These are phyloP conservation scores for Piscicola geometra DNA, from an alignment of 2,888 invertebrate species.

Conservation along the genomic window DNA sequence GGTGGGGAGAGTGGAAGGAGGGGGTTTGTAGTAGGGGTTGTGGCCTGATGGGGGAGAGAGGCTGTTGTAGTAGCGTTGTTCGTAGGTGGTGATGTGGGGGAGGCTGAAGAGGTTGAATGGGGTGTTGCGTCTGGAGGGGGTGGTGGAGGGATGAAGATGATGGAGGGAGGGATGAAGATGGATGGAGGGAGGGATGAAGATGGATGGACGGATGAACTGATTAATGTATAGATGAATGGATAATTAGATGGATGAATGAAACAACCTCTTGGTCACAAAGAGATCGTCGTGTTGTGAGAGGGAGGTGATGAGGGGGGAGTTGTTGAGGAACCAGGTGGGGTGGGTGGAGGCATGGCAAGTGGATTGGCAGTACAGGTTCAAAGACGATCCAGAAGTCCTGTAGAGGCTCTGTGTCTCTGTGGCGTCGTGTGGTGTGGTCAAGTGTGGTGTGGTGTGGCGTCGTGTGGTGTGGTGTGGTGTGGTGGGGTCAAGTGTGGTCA, in stretches of 20 bases:
- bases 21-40: neutral
- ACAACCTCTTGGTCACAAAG: neutral
- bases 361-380: neutral
- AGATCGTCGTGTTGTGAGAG: neutral
- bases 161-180: neutral
- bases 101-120: neutral
- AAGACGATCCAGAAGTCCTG: neutral
- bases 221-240: neutral
- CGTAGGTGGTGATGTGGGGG: constrained; percentile 1
- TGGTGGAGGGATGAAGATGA: neutral
- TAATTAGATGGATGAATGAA: neutral
- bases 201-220: neutral
- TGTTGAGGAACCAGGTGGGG: neutral
- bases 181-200: neutral
- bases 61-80: neutral
- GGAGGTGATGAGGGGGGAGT: neutral
- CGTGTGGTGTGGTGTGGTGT: too few species aligned
- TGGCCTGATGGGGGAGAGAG: neutral
- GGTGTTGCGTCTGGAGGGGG: neutral
- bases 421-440: too few species aligned
- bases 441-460: too few species aligned
- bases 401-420: neutral
- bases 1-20: neutral
- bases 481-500: too few species aligned
- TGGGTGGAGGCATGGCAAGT: neutral